A percentile compares a stretch with the other conserved stretches of the same genome.
Conservation (phyloP, 2,888 invertebrate species). For the Epiblema foenella region DNA sequence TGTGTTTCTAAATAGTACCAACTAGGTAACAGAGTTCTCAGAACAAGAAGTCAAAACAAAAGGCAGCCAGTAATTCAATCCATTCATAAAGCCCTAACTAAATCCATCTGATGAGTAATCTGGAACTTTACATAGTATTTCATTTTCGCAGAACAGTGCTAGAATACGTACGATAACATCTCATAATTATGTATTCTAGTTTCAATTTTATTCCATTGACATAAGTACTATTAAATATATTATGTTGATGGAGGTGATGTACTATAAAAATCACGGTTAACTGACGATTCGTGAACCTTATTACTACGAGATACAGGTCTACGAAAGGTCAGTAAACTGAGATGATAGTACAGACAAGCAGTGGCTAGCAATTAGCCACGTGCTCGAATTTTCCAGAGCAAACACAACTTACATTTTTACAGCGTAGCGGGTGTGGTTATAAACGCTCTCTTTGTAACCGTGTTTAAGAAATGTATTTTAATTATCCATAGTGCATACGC, state of each 20-base stretch:
- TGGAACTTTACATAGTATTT: not conserved
- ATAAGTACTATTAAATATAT: not conserved
- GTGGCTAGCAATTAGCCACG: constrained; percentile 39
- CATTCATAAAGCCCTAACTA: constrained; percentile 19
- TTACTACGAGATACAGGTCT: no score
- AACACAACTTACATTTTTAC: constrained; percentile 19
- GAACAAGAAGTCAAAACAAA: constrained; percentile 12
- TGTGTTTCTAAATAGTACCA: no score
- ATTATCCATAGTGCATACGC: no score
- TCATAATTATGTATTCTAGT: not conserved
- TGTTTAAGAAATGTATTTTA: not conserved
- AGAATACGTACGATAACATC: not conserved
- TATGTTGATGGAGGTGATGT: constrained; percentile 1
- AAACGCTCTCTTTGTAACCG: not conserved
- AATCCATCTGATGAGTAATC: constrained; percentile 21
- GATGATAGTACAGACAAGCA: constrained; percentile 1
- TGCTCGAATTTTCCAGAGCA: constrained; percentile 41
- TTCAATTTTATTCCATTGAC: not conserved
- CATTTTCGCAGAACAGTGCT: constrained; percentile 33
- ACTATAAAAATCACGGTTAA: no score
- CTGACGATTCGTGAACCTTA: no score
- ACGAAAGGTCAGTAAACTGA: no score
- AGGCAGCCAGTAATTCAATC: not conserved
- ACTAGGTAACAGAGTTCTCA: not conserved
- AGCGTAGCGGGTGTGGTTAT: not conserved